Conservation (phyloP, 2,888 invertebrate genomes). For the Trissonchulus sp. region DNA sequence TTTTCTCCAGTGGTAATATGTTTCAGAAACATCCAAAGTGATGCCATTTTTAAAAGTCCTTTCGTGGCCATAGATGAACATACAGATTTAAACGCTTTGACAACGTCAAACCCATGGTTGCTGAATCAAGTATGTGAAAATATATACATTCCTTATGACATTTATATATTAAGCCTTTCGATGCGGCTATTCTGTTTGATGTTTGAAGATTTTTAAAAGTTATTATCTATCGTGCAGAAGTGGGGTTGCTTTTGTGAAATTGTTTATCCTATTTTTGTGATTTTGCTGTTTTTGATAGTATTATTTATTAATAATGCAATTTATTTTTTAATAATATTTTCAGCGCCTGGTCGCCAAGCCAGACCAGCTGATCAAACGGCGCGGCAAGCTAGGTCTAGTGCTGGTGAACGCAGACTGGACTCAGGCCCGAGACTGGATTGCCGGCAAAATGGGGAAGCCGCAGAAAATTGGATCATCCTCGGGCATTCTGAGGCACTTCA, state of each 20-base stretch:
- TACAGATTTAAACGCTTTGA: constrained; percentile 71
- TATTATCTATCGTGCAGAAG: no score
- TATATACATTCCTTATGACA: neutral
- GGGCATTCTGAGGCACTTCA: constrained; percentile 84
- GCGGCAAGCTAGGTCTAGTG: constrained; percentile 92
- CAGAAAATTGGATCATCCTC: constrained; percentile 71
- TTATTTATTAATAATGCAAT: no score
- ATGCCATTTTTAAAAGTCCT: constrained; percentile 67
- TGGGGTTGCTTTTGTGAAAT: no score
- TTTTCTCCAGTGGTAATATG: no score
- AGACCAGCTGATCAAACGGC: constrained; percentile 93
- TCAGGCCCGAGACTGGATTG: constrained; percentile 77
- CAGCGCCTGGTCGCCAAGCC: constrained; percentile 95
- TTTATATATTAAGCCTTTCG: neutral
- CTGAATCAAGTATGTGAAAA: constrained; percentile 51
- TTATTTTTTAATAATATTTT: constrained; percentile 29
- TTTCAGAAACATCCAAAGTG: constrained; percentile 58
- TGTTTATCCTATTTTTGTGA: no score
- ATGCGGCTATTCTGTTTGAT: no score
- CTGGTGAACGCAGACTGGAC: constrained; percentile 79
- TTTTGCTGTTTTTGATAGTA: no score
- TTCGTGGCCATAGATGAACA: constrained; percentile 72
- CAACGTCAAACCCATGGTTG: constrained; percentile 77
- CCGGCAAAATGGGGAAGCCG: constrained; percentile 59
- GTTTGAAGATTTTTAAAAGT: no score